These are phyloP conservation scores for Mimachlamys varia DNA, from an alignment of 2,888 invertebrate species.

Conservation along the genomic window DNA sequence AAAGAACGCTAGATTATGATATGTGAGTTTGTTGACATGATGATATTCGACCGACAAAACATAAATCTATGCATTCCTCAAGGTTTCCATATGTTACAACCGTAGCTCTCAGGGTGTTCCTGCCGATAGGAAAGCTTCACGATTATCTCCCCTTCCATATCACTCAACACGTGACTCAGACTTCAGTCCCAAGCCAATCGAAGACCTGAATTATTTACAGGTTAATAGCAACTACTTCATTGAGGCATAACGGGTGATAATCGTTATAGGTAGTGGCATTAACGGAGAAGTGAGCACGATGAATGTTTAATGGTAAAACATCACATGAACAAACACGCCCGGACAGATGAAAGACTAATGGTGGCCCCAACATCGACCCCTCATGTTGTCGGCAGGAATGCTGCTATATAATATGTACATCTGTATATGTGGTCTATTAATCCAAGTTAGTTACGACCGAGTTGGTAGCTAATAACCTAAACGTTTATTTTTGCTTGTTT, in stretches of 20 bases:
- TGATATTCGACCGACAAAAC: no score
- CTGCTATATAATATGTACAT: neutral
- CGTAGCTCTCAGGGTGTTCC: no score
- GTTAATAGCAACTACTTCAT: neutral
- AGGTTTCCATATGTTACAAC: no score
- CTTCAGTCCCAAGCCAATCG: neutral
- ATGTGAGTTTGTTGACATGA: no score
- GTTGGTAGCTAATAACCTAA: neutral
- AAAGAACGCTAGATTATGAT: no score
- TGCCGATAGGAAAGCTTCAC: neutral
- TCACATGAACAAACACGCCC: neutral
- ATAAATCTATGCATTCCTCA: no score
- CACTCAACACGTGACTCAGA: neutral
- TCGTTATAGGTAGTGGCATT: neutral
- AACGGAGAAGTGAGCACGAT: neutral
- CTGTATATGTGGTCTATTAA: neutral
- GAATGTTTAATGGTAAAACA: conserved; percentile 23
- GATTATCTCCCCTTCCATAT: neutral
- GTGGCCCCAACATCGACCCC: neutral
- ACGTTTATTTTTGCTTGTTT: neutral
- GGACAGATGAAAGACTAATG: neutral
- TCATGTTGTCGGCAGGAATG: neutral
- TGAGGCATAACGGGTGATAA: neutral
- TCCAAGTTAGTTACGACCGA: neutral
- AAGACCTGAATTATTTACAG: neutral